Conservation (phyloP, 2,797 vertebrate species). For the Danionella dracula region DNA sequence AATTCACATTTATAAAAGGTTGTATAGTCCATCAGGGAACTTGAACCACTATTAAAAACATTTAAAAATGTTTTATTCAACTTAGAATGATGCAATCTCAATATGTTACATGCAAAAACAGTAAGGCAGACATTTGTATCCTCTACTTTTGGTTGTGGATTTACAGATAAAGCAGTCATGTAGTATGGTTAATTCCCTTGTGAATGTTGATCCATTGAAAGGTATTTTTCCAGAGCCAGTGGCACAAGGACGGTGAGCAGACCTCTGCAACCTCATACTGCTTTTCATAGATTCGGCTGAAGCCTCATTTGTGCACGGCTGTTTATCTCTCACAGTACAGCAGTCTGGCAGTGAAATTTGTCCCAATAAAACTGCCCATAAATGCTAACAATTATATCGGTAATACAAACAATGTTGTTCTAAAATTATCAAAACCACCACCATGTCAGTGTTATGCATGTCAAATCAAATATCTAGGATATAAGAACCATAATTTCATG, state of each 20-base stretch:
- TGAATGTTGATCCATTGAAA: slow-evolving; percentile 15
- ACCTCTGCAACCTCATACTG: slow-evolving; percentile 43
- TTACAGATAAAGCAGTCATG: slow-evolving; percentile 1
- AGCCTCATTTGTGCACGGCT: slow-evolving; percentile 62
- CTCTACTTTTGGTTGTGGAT: background rate
- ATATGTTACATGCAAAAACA: too few relatives aligned
- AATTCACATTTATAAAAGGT: too few relatives aligned
- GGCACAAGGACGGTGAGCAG: background rate
- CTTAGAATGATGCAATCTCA: too few relatives aligned
- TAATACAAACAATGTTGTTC: too few relatives aligned
- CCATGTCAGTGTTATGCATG: too few relatives aligned
- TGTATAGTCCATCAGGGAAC: too few relatives aligned
- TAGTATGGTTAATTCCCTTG: background rate
- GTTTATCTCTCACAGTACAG: slow-evolving; percentile 54
- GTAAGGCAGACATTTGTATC: background rate
- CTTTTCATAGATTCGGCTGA: slow-evolving; percentile 45
- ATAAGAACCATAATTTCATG: too few relatives aligned
- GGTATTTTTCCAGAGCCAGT: background rate
- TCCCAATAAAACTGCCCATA: background rate
- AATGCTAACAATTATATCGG: too few relatives aligned
- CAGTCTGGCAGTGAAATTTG: slow-evolving; percentile 41
- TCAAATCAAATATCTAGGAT: too few relatives aligned
- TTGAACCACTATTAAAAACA: too few relatives aligned
- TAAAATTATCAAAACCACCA: too few relatives aligned
- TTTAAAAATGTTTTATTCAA: too few relatives aligned